Evolutionary conservation across 2,113 vertebrate species (phyloP).

Genomic region (Laticauda laticaudata): DNA sequence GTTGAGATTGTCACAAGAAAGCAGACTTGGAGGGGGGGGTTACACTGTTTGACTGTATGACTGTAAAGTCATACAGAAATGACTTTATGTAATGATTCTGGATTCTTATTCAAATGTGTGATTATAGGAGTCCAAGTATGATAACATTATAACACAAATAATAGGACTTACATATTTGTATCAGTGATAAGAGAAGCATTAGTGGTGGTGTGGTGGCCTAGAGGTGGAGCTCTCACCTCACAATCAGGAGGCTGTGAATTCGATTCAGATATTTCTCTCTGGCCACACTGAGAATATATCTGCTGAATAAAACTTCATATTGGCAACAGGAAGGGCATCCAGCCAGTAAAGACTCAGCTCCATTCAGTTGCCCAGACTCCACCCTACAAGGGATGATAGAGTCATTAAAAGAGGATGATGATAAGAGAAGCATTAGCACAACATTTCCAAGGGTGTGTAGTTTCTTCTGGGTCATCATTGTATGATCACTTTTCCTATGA

Average conservation of each 20-base stretch:
- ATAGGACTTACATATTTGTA: not conserved
- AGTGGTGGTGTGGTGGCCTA: no score
- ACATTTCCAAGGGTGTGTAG: not conserved
- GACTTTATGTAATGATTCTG: not conserved
- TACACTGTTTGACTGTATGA: not conserved
- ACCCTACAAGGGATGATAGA: no score
- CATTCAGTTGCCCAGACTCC: no score
- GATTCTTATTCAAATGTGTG: not conserved
- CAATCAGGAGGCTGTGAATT: no score
- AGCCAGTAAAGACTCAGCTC: no score
- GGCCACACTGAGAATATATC: no score
- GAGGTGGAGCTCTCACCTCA: no score
- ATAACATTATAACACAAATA: not conserved
- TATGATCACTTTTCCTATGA: not conserved
- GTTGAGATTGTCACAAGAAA: not conserved
- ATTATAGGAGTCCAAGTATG: not conserved
- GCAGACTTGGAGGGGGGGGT: not conserved
- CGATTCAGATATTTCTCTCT: no score
- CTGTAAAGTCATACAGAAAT: no score
- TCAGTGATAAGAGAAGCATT: not conserved
- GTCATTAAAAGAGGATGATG: no score
- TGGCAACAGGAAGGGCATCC: no score
- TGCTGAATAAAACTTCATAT: no score
- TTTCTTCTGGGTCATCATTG: not conserved
- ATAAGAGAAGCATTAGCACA: not conserved